Percentiles rank a stretch among this genome's conserved stretches.
These are phyloP conservation scores for Venturia canescens DNA, from an alignment of 1,140 invertebrate species.

Conservation along the genomic window DNA sequence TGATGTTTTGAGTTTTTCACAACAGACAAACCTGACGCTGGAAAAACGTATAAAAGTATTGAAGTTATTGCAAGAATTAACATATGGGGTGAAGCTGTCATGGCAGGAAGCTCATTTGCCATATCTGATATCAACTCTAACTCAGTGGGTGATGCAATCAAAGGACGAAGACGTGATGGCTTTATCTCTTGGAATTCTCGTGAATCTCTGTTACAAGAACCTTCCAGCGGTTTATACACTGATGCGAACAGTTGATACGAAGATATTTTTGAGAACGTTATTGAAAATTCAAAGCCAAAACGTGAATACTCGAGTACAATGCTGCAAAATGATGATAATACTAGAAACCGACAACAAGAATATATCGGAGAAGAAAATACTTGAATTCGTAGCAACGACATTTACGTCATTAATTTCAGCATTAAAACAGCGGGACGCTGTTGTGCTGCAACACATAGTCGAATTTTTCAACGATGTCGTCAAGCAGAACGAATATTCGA, in stretches of 20 bases:
- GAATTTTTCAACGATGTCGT: conserved; percentile 78
- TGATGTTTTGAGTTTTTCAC: conserved; percentile 3
- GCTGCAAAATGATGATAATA: conserved; percentile 79
- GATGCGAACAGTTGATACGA: conserved; percentile 81
- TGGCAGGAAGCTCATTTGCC: conserved; percentile 84
- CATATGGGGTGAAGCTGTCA: conserved; percentile 83
- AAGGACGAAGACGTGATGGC: conserved; percentile 79
- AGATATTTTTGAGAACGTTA: conserved; percentile 79
- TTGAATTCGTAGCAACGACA: conserved; percentile 75
- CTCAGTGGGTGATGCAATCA: conserved; percentile 79
- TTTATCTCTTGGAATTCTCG: conserved; percentile 82
- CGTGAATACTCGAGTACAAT: conserved; percentile 74
- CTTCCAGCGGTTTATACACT: conserved; percentile 81
- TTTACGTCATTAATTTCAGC: conserved; percentile 76
- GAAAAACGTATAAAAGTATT: conserved; percentile 75
- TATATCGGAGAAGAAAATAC: conserved; percentile 75
- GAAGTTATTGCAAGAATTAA: conserved; percentile 80
- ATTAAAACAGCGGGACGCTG: conserved; percentile 73
- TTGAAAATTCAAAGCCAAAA: conserved; percentile 76
- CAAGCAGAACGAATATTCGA: conserved; percentile 67
- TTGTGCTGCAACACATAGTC: conserved; percentile 76
- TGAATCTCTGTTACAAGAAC: conserved; percentile 85
- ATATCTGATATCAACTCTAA: conserved; percentile 80
- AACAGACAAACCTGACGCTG: conserved; percentile 64
- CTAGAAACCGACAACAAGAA: conserved; percentile 76